A percentile compares a stretch with the other conserved stretches of the same genome.
Conservation (phyloP, 2,888 invertebrate species). For the Drosophila yooni region DNA sequence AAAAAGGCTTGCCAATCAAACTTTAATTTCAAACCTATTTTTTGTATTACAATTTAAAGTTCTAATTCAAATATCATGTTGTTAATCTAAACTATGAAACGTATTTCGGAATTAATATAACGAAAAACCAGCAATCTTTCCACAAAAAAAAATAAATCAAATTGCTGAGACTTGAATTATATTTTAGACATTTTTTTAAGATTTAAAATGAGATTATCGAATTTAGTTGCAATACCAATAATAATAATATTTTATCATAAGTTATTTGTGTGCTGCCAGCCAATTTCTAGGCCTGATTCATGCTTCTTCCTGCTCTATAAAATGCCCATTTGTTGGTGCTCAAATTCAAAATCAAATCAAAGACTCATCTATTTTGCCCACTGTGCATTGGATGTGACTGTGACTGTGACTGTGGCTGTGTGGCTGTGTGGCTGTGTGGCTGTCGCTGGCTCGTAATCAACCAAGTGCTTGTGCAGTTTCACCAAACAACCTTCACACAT, state of each 20-base stretch:
- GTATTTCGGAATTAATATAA: neutral
- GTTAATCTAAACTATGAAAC: too few species aligned
- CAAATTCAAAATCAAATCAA: neutral
- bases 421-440: constrained; percentile 31
- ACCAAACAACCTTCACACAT: constrained; percentile 85
- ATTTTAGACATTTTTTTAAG: neutral
- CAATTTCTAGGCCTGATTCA: neutral
- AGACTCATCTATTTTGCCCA: neutral
- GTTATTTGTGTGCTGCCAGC: neutral
- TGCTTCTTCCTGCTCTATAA: neutral
- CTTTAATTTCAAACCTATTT: neutral
- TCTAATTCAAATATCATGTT: neutral
- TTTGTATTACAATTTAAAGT: neutral
- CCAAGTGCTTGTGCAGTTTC: constrained; percentile 77
- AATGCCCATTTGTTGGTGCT: neutral
- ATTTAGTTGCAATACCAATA: neutral
- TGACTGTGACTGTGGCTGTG: too few species aligned
- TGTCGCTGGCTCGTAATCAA: constrained; percentile 60
- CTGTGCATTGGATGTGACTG: constrained; percentile 48
- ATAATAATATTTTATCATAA: neutral
- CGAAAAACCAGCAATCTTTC: neutral
- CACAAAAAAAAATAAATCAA: neutral
- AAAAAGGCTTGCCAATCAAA: neutral
- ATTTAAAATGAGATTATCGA: neutral
- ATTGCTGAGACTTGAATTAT: neutral